These are phyloP conservation scores for Parus major DNA, from an alignment of 2,113 vertebrate genomes.

Conservation along the genomic window DNA sequence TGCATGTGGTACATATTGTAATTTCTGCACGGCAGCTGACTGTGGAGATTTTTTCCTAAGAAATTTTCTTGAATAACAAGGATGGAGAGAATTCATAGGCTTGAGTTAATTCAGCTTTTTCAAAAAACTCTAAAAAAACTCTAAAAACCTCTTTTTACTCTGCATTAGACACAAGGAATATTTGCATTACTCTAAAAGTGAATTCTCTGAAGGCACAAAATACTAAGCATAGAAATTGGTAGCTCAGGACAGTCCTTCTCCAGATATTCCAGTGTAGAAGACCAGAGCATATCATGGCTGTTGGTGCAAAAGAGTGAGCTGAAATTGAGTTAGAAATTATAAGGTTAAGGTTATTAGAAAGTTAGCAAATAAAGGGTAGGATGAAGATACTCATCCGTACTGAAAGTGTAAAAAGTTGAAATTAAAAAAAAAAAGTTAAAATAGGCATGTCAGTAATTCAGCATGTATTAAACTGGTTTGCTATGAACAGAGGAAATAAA, in stretches of 20 bases:
- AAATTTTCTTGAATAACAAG: background rate
- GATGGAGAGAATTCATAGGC: background rate
- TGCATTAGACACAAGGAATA: background rate
- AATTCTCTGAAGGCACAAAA: background rate
- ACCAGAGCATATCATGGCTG: background rate
- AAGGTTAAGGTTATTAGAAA: background rate
- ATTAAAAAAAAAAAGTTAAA: background rate
- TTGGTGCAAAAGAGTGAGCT: background rate
- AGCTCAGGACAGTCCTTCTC: background rate
- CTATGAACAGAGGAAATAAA: constrained; percentile 20
- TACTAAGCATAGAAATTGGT: background rate
- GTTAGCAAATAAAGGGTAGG: background rate
- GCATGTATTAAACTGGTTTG: background rate
- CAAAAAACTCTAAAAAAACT: background rate
- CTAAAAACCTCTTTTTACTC: background rate
- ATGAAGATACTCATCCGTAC: background rate
- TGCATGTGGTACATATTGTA: background rate
- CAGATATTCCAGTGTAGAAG: background rate
- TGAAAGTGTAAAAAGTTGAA: background rate
- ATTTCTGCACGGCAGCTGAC: background rate
- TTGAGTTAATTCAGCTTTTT: constrained; percentile 14
- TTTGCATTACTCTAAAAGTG: background rate
- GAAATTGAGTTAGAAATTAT: background rate
- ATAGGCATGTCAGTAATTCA: background rate
- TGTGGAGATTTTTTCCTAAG: background rate